Percentiles rank a stretch among this genome's conserved stretches.
Evolutionary conservation across 2,797 vertebrate species (phyloP).

Genomic region (Eurystomus glaucurus): DNA sequence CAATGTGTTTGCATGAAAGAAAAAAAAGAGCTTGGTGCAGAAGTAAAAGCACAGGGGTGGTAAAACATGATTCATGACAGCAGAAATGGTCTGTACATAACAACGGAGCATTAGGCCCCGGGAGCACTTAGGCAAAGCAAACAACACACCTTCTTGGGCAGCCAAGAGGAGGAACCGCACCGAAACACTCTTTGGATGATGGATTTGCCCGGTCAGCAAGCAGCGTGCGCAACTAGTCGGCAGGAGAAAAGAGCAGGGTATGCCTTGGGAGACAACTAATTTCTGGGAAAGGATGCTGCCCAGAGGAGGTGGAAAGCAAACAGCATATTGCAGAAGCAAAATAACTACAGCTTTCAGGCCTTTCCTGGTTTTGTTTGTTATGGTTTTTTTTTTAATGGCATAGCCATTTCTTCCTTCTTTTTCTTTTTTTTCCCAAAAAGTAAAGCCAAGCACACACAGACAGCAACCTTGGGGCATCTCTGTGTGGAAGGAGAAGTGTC

Average conservation of each 20-base stretch:
- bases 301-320: not conserved
- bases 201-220: constrained; percentile 22
- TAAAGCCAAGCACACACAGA: not conserved
- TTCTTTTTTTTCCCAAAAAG: not conserved
- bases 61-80: constrained; percentile 72
- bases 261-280: not conserved
- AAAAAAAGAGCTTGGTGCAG: not conserved
- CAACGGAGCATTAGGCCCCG: constrained; percentile 80
- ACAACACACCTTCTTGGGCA: constrained; percentile 87
- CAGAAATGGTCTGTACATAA: constrained; percentile 84
- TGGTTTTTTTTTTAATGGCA: not conserved
- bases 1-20: constrained; percentile 20
- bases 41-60: constrained; percentile 44
- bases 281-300: not conserved
- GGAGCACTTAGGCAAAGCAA: constrained; percentile 86
- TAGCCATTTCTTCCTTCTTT: not conserved
- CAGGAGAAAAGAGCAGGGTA: not conserved
- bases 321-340: not conserved
- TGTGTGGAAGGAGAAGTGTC: not conserved
- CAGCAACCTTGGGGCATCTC: not conserved
- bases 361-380: not conserved
- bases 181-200: not conserved
- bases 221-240: not conserved
- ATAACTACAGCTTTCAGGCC: not conserved
- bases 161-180: constrained; percentile 73